Evolutionary conservation across 2,888 invertebrate genomes (phyloP), one percentile per base, ranked within the genome.

Genomic region (Ormyrus thymus): DNA sequence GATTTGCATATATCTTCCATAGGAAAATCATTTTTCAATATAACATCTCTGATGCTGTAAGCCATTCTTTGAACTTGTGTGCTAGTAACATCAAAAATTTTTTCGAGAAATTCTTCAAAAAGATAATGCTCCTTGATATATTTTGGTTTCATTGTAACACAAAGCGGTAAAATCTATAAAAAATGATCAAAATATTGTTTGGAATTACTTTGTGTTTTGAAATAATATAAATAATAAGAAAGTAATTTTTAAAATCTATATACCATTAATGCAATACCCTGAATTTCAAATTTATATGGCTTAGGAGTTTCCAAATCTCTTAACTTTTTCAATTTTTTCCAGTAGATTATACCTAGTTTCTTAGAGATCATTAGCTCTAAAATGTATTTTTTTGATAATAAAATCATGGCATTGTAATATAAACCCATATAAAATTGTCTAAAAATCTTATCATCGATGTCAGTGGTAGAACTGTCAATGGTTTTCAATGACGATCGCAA

Each of bases 21-120:
- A 1, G 91, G 85, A 72, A 89, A 84, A 59, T 89, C 85, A 85
- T 89, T 84, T 64, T 85, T 86, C 48, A 87, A 78, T 58, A 92
- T 87, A 6, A 92, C 87, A 84, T 93, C 92, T 76, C 94, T 91
- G 70, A 94, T 89, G 0, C 91, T 89, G 78, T 94, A 94, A 9
- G 92, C 92, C 0, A 93, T 89, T 78, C 93, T 91, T 1, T 93
- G 90, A 0, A 94, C 94, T 61, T 93, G 92, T 83, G 94, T 93
- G 73, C 93, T 94, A 0, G 93, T 92, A 11, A 92, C 91, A 69
- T 93, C 92, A 76, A 95, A 91, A 1, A 95, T 83, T 84, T 93
- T 94, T 77, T 91, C 90, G 51, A 92, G 85, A 84, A 93, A 95
- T 75, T 92, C 91, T 72, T 93, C 92, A 13, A 94, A 91, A 13